Base-by-base conservation (phyloP, 2,888 invertebrate genomes). In the Brenthis hecate region DNA sequence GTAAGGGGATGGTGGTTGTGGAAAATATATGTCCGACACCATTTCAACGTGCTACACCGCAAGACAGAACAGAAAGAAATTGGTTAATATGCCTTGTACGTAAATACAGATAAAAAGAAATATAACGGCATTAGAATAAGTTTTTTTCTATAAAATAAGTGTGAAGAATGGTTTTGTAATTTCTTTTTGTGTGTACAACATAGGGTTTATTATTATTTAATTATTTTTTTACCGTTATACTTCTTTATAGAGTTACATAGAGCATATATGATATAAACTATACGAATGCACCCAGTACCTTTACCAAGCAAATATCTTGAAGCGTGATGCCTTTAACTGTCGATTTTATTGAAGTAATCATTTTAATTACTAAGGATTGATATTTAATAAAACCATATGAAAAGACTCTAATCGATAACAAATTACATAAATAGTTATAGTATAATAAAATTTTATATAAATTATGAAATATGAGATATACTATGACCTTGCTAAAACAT, bases 1-100 rank as follows among this genome's bases (percentile, higher is more conserved):
- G 79, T 89, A 89, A 1, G 89, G 87, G 73, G 91, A 89, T 56
- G 90, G 88, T 28, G 92, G 89, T 74, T 92, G 87, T 28, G 95
- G 95, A 80, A 95, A 94, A 91, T 95, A 96, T 86, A 95, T 94
- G 91, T 96, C 95, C 93, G 96, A 95, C 94, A 95, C 95, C 94
- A 95, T 94, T 93, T 95, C 95, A 93, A 94, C 93, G 90, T 94
- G 95, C 95, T 95, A 94, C 91, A 92, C 88, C 88, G 90, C 86
- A 86, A 90, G 89, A 88, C 85, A 90, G 90, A 90, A 92, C 85
- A 91, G 88, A 91, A 91, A 91, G 81, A 87, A 84, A 84, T 83
- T 80, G 83, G 89, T 92, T 92, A 92, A 90, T 91, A 84, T 77
- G 74, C 69, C 65, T 68, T 65, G 65, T 71, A 70, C 55, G 64